Conservation (phyloP, 2,888 invertebrate species). For the Colostygia pectinataria region DNA sequence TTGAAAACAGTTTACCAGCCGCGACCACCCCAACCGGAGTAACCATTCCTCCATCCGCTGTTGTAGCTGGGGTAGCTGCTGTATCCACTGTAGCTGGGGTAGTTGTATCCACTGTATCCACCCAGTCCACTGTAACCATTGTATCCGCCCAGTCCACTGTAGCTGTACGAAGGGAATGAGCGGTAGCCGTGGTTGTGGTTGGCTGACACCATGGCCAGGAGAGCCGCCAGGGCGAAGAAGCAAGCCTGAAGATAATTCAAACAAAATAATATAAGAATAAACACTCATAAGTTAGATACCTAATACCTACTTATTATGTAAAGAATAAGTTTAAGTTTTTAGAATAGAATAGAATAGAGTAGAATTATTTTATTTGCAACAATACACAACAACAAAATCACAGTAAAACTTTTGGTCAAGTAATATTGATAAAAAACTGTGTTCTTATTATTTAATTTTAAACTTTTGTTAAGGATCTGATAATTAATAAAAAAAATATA, state of each 20-base stretch:
- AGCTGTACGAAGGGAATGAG: not conserved
- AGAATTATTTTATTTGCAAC: too few species aligned
- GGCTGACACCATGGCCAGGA: constrained; percentile 50
- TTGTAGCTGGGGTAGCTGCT: constrained; percentile 1
- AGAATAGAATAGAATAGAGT: too few species aligned
- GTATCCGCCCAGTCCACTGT: constrained; percentile 11
- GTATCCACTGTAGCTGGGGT: constrained; percentile 10
- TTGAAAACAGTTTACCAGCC: too few species aligned
- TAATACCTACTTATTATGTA: too few species aligned
- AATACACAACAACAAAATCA: too few species aligned
- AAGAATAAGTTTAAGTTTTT: too few species aligned
- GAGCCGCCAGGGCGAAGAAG: constrained; percentile 39
- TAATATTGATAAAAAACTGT: too few species aligned
- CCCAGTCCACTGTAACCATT: constrained; percentile 18
- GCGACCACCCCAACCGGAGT: constrained; percentile 6
- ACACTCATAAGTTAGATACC: too few species aligned
- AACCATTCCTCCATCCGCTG: constrained; percentile 9
- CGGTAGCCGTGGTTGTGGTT: constrained; percentile 42
- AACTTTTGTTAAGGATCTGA: too few species aligned
- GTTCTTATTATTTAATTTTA: too few species aligned
- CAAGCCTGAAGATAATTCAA: constrained; percentile 32
- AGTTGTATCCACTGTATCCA: constrained; percentile 17
- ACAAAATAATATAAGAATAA: not conserved
- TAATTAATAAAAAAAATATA: too few species aligned
- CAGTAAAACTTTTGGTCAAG: too few species aligned